A percentile compares a stretch with the other conserved stretches of the same genome.
phyloP scores from a whole-genome alignment of 2,888 invertebrate species.

The Temnothorax unifasciatus region DNA sequence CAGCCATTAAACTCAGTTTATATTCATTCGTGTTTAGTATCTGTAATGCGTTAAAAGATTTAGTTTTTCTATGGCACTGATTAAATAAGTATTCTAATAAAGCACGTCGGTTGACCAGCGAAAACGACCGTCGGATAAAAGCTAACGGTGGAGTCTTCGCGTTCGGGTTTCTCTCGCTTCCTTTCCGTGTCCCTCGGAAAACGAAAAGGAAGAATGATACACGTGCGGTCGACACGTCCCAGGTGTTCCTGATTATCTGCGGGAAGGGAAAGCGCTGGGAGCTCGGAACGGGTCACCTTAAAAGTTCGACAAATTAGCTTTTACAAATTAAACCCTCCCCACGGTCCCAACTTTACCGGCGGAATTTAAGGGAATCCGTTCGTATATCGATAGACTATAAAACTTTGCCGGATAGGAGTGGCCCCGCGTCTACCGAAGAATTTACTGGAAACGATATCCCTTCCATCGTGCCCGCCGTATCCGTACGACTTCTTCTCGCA shows the following conservation, averaged over 20 bases:
- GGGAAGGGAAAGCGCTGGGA: slow-evolving; percentile 37
- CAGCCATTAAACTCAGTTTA: not conserved
- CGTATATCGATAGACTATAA: slow-evolving; percentile 80
- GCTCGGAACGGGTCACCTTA: slow-evolving; percentile 64
- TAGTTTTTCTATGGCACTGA: not conserved
- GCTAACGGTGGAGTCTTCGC: not conserved
- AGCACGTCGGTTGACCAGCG: not conserved
- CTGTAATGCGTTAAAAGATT: not conserved
- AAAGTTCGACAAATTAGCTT: slow-evolving; percentile 84
- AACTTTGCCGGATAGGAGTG: slow-evolving; percentile 66
- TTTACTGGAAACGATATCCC: slow-evolving; percentile 78
- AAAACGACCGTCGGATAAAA: not conserved
- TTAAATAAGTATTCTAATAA: slow-evolving; percentile 16
- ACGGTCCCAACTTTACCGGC: slow-evolving; percentile 54
- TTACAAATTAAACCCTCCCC: slow-evolving; percentile 83
- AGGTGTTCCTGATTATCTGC: slow-evolving; percentile 47
- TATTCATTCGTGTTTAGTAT: not conserved
- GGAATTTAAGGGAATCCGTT: slow-evolving; percentile 76
- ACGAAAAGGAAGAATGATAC: slow-evolving; percentile 49
- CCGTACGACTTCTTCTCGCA: slow-evolving; percentile 64
- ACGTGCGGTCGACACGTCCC: slow-evolving; percentile 48
- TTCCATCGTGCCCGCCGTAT: slow-evolving; percentile 47
- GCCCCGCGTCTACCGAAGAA: slow-evolving; percentile 70
- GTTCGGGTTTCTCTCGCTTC: not conserved
- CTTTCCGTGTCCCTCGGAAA: slow-evolving; percentile 1